Evolutionary conservation across 37 sponge, comb jelly and placozoan genomes (phyloP), one percentile per base, ranked within the genome.

Genomic region (Agelas oroides): DNA sequence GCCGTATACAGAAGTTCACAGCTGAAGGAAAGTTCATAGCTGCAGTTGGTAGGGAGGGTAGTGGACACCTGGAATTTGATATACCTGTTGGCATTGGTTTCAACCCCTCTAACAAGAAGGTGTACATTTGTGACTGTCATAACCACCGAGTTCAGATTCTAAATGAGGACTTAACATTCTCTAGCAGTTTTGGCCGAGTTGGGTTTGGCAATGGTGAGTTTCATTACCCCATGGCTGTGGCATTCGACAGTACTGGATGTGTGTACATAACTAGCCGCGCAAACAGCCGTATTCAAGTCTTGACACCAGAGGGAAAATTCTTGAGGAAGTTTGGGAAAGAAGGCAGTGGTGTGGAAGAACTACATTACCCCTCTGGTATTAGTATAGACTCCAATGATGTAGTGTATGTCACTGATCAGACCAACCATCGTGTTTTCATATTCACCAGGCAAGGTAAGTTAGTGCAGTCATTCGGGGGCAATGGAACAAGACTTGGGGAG

Each of bases 111-210:
- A 69, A 65, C 15, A 78, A 78, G 57, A 70, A 61, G n/a, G 32
- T 92, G n/a, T 82, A 81, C 40, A 80, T 92, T 13, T 80, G 71
- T 16, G 92, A 92, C 55, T 65, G 38, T 6, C 70, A 57, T 14
- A 92, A 92, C 57, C 79, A 92, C 41, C 33, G 88, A 30, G 46
- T 92, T 11, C 92, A 92, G 46, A 71, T 92, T 15, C 81, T 87
- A 32, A 70, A 69, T 35, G 62, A 76, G 13, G 85, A 87, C 76
- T 76, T 87, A 24, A 73, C 80, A 38, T 84, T 80, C 37, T 78
- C 53, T 38, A 72, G 76, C 53, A 77, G 35, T 13, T 87, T 92
- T 75, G 92, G 92, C 6, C 33, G 38, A 23, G n/a, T 59, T 11
- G 85, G 92, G 0, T 25, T 31, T 19, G 79, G 58, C 0, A 55